Evolutionary conservation across 1,140 invertebrate genomes (phyloP).

Genomic region (Apis cerana): DNA sequence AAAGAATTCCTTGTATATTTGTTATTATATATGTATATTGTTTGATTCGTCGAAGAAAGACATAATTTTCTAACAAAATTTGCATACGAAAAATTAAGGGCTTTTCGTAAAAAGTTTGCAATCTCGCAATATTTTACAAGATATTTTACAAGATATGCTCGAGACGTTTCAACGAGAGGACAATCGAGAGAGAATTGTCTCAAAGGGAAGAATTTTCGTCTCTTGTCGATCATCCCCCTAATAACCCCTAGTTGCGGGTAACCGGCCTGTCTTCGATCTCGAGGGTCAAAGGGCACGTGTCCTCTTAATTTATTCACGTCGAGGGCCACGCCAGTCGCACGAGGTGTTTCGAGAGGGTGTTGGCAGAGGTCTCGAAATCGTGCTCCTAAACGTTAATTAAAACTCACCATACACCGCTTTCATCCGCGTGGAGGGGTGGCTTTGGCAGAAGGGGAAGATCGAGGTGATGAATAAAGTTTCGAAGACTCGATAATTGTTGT

Average conservation of each 20-base stretch:
- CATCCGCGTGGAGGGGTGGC: too few species aligned
- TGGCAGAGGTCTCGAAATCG: neutral
- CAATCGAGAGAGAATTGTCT: neutral
- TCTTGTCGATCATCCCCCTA: conserved; percentile 25
- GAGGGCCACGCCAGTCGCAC: conserved; percentile 14
- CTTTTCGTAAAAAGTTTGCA: too few species aligned
- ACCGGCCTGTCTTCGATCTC: conserved; percentile 16
- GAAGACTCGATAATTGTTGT: too few species aligned
- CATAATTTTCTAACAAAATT: too few species aligned
- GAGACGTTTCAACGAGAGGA: too few species aligned
- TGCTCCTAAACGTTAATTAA: conserved; percentile 37
- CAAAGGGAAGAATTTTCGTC: neutral
- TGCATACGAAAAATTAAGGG: too few species aligned
- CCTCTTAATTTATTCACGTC: conserved; percentile 38
- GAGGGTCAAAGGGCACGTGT: conserved; percentile 33
- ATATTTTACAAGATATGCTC: too few species aligned
- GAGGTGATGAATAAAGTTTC: neutral
- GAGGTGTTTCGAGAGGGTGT: conserved; percentile 33
- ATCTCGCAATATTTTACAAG: too few species aligned
- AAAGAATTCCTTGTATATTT: too few species aligned
- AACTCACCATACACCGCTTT: neutral
- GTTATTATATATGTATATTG: too few species aligned
- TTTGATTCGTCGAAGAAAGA: too few species aligned
- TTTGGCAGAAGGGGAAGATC: too few species aligned
- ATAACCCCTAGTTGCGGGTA: conserved; percentile 32